Evolutionary conservation across 2,113 vertebrate genomes (phyloP).

Genomic region (Dendropsophus ebraccatus): DNA sequence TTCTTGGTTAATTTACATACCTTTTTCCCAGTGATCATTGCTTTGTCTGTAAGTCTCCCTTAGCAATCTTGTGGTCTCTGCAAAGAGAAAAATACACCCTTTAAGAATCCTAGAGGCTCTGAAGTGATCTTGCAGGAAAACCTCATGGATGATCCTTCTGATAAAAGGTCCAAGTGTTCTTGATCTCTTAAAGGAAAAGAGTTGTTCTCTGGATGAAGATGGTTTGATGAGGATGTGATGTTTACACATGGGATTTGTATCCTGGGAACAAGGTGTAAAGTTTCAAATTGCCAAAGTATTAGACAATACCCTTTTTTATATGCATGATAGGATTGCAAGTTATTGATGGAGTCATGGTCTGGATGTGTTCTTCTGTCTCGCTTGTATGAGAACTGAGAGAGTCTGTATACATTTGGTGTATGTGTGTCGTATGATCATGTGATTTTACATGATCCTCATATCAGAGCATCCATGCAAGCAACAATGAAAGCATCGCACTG

Average conservation of each 20-base stretch:
- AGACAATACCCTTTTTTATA: no score
- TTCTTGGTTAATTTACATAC: no score
- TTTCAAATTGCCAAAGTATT: not conserved
- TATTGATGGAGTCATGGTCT: no score
- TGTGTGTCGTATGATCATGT: not conserved
- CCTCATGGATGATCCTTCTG: not conserved
- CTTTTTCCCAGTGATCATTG: no score
- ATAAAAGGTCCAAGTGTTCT: not conserved
- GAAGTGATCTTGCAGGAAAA: not conserved
- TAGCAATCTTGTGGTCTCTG: no score
- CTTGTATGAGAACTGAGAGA: not conserved
- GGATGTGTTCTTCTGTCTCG: no score
- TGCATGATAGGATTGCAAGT: no score
- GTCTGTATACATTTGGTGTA: not conserved
- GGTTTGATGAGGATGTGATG: not conserved
- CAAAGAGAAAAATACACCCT: no score
- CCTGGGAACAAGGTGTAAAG: no score
- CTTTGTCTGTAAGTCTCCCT: no score
- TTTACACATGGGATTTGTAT: no score
- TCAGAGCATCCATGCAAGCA: not conserved
- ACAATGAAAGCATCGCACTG: no score
- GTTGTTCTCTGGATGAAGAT: not conserved
- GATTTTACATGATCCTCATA: not conserved
- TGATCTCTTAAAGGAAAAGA: not conserved
- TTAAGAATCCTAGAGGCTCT: not conserved